Conservation (phyloP, 2,797 vertebrate genomes). For the Sebastolobus alascanus region DNA sequence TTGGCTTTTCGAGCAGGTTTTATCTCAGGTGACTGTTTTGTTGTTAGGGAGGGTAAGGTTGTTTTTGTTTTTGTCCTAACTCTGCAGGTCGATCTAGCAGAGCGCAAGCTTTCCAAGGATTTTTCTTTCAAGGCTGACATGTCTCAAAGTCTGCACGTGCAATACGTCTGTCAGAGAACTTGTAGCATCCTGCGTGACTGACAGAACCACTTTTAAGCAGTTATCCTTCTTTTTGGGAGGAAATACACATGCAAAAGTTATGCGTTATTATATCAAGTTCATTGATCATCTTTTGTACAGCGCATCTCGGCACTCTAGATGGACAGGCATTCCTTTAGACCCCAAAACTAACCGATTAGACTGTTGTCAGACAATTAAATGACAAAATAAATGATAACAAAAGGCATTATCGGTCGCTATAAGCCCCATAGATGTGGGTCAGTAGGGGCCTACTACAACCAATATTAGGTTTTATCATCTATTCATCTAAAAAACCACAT, state of each 20-base stretch:
- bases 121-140: conserved; percentile 16
- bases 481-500: too few species aligned
- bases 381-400: too few species aligned
- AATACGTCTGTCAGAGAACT: neutral
- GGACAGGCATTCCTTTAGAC: neutral
- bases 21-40: conserved; percentile 32
- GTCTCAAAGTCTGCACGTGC: neutral
- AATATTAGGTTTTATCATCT: too few species aligned
- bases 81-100: conserved; percentile 3
- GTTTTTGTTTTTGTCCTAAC: neutral
- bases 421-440: too few species aligned
- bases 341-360: neutral
- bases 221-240: neutral
- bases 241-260: neutral
- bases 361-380: neutral
- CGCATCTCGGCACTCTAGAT: neutral
- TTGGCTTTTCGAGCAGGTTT: conserved; percentile 2
- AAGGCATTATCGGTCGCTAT: too few species aligned
- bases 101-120: conserved; percentile 3
- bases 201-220: neutral
- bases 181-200: neutral
- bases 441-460: too few species aligned
- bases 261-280: neutral
- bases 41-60: conserved; percentile 8
- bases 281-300: neutral